Base-by-base conservation (phyloP, 1,140 invertebrate species). In the Drosophila persimilis region DNA sequence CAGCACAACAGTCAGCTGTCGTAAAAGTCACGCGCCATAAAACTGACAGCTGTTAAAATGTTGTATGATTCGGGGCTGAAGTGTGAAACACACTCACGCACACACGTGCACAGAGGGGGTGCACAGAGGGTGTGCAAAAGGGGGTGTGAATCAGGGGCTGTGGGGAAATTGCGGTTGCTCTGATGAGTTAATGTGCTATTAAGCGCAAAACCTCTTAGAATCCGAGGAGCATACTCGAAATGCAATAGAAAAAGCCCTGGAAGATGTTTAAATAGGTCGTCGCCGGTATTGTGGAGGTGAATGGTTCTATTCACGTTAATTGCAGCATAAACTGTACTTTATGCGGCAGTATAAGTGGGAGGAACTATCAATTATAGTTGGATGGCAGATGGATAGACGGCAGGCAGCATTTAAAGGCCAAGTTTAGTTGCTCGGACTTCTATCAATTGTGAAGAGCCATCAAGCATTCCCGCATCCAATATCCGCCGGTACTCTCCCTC, bases 11-110 rank as follows among this genome's bases (percentile, higher is more conserved):
- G 3, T 50, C 55, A 55, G 83, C 81, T 85, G 80, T 85, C 80
- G 80, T 85, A 85, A 85, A 85, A 85, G 80, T 86, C 80, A 86
- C 80, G 80, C 80, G 71, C 80, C 81, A 85, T 85, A 86, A 85
- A 86, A 85, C 80, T 85, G 80, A 85, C 80, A 85, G 80, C 80
- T 85, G 80, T 80, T 85, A 85, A 85, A 85, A 85, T 86, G 80
- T 77, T 73, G 66, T 47, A 58, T 52, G 52, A 64, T 75, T 64
- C 39, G 46, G 11, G 22, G 15, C 26, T 24, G 8, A 45, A 69
- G 50, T 57, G 44, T 26, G 31, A 77, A 45, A 44, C 54, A 26
- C 3, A 31, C 29, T 2, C 31, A 31, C 31, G 9, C 31, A 31
- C 24, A 26, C 4, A n/a, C 17, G 2, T n/a, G 2, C 20, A 31